Evolutionary conservation across 2,113 vertebrate species (phyloP).

Genomic region (Phyllostomus hastatus): DNA sequence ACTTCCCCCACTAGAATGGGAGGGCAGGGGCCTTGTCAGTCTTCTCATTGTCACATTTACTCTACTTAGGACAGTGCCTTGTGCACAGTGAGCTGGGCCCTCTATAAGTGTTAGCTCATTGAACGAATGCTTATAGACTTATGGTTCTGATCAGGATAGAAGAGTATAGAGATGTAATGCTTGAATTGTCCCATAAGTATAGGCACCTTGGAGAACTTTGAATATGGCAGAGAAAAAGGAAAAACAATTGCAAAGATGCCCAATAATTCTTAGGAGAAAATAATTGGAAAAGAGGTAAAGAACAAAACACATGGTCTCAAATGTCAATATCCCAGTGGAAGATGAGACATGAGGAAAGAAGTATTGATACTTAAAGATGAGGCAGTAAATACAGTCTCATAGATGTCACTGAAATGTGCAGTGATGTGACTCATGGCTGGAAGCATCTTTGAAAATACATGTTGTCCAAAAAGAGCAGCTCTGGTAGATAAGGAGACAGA

Average conservation of each 20-base stretch:
- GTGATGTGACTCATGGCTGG: background rate
- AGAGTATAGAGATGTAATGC: background rate
- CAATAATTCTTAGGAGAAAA: background rate
- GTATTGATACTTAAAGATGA: background rate
- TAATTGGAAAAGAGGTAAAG: background rate
- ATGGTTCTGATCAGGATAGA: background rate
- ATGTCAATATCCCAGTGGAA: background rate
- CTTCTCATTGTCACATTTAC: background rate
- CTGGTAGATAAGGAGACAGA: background rate
- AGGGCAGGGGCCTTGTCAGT: background rate
- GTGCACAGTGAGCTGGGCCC: background rate
- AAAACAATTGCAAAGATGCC: background rate
- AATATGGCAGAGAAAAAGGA: background rate
- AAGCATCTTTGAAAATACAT: background rate
- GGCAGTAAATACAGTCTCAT: background rate
- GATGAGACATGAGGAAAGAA: background rate
- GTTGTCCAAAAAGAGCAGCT: background rate
- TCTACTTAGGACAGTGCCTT: background rate
- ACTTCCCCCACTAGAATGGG: background rate
- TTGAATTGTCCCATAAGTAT: background rate
- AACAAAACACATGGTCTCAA: background rate
- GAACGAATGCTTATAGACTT: background rate
- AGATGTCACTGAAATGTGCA: background rate
- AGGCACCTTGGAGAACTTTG: background rate
- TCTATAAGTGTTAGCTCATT: background rate